Evolutionary conservation across 2,888 invertebrate genomes (phyloP).

Genomic region (Ormyrus rosae): DNA sequence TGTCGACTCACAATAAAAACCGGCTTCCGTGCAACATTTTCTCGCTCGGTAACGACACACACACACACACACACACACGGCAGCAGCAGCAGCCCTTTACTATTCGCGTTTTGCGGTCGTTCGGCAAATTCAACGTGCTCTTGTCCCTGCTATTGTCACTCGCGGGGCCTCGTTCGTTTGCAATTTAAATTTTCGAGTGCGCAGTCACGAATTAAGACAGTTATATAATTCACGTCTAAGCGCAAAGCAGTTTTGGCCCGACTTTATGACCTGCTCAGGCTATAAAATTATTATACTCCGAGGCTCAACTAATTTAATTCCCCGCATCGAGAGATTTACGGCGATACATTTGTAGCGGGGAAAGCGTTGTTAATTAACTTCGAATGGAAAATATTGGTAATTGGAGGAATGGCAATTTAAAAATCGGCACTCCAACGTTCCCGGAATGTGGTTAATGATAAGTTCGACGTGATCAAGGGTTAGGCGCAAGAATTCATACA

Average conservation of each 20-base stretch:
- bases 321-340: background rate
- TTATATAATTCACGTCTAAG: slow-evolving; percentile 31
- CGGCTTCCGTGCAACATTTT: slow-evolving; percentile 3
- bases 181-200: slow-evolving; percentile 23
- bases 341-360: slow-evolving; percentile 17
- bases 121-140: slow-evolving; percentile 22
- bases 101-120: slow-evolving; percentile 18
- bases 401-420: background rate
- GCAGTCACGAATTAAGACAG: slow-evolving; percentile 19
- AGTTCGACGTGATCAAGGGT: too few species aligned
- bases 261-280: slow-evolving; percentile 28
- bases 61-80: too few species aligned
- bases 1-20: slow-evolving; percentile 22
- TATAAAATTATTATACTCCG: slow-evolving; percentile 27
- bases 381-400: background rate
- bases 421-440: background rate
- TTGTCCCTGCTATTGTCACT: slow-evolving; percentile 21
- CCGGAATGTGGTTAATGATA: too few species aligned
- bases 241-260: background rate
- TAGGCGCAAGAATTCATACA: too few species aligned
- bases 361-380: slow-evolving; percentile 32
- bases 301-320: slow-evolving; percentile 30
- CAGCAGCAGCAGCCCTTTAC: slow-evolving; percentile 1
- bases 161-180: slow-evolving; percentile 7
- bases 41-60: slow-evolving; percentile 1